Evolutionary conservation across 2,113 vertebrate genomes (phyloP).

Genomic region (Henicopernis longicauda): DNA sequence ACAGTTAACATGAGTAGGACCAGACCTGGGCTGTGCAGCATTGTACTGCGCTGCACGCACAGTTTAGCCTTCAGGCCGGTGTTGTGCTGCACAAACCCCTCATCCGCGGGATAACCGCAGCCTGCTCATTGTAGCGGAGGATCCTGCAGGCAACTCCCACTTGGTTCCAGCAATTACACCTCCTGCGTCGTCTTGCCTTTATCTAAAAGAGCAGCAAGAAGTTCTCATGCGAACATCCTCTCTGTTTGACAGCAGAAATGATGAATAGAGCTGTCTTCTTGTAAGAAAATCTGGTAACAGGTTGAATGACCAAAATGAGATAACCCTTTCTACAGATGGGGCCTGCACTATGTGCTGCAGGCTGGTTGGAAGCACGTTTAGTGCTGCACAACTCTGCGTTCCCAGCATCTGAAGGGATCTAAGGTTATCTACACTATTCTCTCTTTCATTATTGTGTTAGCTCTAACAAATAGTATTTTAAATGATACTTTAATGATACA

Average conservation of each 20-base stretch:
- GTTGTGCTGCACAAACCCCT: background rate
- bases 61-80: background rate
- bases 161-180: background rate
- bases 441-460: background rate
- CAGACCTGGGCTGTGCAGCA: background rate
- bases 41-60: background rate
- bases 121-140: background rate
- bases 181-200: background rate
- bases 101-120: background rate
- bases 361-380: background rate
- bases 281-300: background rate
- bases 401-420: background rate
- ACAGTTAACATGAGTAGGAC: background rate
- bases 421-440: background rate
- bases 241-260: background rate
- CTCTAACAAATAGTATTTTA: background rate
- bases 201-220: background rate
- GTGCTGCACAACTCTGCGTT: background rate
- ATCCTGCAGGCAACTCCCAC: background rate
- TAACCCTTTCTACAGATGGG: background rate
- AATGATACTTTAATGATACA: background rate
- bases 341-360: background rate
- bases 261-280: background rate
- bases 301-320: fast-evolving
- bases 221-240: background rate